Base-by-base conservation (phyloP, 2,888 invertebrate species). In the Agriopis leucophaearia region DNA sequence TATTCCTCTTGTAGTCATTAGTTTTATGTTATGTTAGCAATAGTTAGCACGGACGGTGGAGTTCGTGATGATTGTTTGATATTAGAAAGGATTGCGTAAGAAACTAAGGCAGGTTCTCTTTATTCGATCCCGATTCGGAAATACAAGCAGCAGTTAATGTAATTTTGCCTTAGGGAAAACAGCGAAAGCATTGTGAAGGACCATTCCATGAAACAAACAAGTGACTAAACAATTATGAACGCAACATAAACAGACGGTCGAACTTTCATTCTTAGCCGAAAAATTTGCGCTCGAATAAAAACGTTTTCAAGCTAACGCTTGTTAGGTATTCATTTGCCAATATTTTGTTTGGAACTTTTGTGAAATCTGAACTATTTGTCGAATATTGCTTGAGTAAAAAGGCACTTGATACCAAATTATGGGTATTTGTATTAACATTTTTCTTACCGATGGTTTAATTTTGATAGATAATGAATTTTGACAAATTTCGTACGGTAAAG, bases 221-320 rank as follows among this genome's bases (percentile, higher is more conserved):
- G 54, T 50, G 62, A 54, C 67, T 69, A 59, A 72, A 70, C 71
- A 72, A 72, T 74, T 71, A 74, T 64, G 69, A 64, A 66, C 65
- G 74, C 65, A 60, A 68, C 59, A 70, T 70, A 71, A 72, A 70
- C 74, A 71, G 66, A 61, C 68, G 64, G 69, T 40, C 64, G 57
- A 71, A 70, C 64, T 64, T 47, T 62, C 64, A 67, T 71, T 71
- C 71, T 72, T 70, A 63, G 55, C 52, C 67, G 52, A 67, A 70
- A 70, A 70, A 72, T 62, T 38, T 58, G 56, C 66, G 60, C 62
- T 64, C 61, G 67, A 65, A 70, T 67, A 64, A 72, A 68, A 70
- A 68, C 42, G 18, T 55, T 45, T 57, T 51, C 64, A 63, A 64
- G 56, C 57, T 66, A 62, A 45, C 51, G 50, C 42, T 55, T 18